These are phyloP conservation scores for Agapostemon virescens DNA, from an alignment of 2,888 invertebrate species.

Conservation along the genomic window DNA sequence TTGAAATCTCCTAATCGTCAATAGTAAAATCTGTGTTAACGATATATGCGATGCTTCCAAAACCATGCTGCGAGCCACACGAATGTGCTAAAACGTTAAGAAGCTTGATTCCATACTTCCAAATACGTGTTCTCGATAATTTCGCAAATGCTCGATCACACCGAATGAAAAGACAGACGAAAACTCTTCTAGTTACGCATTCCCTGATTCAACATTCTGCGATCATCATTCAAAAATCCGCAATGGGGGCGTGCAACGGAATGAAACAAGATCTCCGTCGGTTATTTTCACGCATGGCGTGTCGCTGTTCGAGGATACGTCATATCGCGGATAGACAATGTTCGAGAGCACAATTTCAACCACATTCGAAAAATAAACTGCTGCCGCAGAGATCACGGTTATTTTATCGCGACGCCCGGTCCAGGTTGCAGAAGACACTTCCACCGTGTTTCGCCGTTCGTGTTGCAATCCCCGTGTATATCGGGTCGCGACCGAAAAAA, in stretches of 20 bases:
- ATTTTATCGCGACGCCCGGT: not conserved
- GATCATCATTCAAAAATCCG: not conserved
- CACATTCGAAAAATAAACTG: not conserved
- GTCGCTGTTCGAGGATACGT: not conserved
- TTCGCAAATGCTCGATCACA: not conserved
- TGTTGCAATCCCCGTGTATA: not conserved
- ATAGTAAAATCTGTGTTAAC: not conserved
- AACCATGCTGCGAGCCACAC: not conserved
- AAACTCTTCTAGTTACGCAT: not conserved
- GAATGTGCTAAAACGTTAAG: not conserved
- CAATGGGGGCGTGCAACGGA: not conserved
- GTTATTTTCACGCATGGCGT: constrained; percentile 10
- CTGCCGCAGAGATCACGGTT: not conserved
- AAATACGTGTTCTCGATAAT: not conserved
- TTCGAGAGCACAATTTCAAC: not conserved
- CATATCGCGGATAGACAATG: not conserved
- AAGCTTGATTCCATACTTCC: not conserved
- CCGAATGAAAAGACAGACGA: not conserved
- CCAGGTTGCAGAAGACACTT: not conserved
- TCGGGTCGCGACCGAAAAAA: not conserved
- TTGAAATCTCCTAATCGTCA: not conserved
- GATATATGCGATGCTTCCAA: too few relatives aligned
- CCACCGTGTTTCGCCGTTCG: not conserved
- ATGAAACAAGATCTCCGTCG: not conserved
- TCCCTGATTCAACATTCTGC: not conserved